Evolutionary conservation across 2,797 vertebrate species (phyloP).

Genomic region (Muscicapa comitata): DNA sequence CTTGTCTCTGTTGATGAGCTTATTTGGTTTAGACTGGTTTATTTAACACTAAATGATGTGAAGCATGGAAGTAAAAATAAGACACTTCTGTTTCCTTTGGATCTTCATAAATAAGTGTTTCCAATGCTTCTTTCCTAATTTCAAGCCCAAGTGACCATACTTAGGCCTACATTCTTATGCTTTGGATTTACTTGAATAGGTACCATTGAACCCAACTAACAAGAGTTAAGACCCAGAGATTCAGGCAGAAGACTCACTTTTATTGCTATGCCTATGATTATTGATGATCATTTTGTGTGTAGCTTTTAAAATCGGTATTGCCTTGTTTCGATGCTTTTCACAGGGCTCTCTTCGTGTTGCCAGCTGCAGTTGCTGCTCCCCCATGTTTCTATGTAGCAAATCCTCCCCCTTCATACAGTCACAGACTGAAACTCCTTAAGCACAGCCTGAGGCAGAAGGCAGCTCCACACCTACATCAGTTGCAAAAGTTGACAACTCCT

Average conservation of each 20-base stretch:
- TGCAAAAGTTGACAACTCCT: constrained; percentile 74
- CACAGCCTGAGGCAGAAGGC: constrained; percentile 75
- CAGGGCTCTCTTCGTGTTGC: constrained; percentile 86
- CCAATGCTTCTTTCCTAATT: not conserved
- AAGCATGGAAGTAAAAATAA: not conserved
- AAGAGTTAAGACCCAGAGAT: not conserved
- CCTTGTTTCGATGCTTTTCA: not conserved
- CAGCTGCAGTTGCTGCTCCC: constrained; percentile 84
- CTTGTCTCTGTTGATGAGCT: not conserved
- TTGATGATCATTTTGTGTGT: not conserved
- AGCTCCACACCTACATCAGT: constrained; percentile 74
- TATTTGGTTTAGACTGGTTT: not conserved
- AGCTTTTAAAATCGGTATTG: not conserved
- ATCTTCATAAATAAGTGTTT: not conserved
- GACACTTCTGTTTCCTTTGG: not conserved
- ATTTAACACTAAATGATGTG: not conserved
- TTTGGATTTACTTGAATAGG: not conserved
- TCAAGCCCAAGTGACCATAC: not conserved
- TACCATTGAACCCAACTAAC: not conserved
- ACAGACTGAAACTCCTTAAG: constrained; percentile 77
- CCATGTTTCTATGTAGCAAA: constrained; percentile 83
- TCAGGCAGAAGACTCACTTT: not conserved
- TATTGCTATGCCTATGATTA: not conserved
- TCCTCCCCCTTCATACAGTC: constrained; percentile 82
- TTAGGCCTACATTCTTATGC: not conserved